Base-by-base conservation (phyloP, 2,888 invertebrate genomes). In the Cerceris ruficornis region DNA sequence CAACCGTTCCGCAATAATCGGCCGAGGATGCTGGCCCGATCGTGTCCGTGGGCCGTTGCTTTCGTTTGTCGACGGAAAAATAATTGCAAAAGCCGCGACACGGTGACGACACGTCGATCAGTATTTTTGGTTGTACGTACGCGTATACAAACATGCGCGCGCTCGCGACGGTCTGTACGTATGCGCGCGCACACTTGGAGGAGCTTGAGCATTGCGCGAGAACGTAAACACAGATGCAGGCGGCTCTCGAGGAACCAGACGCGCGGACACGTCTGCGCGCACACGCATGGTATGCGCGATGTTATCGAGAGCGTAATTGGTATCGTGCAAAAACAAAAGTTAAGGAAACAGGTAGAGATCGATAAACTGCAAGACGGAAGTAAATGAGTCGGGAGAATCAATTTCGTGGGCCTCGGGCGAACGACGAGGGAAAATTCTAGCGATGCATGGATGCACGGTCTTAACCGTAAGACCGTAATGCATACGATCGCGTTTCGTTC, bases 141-240 rank as follows among this genome's bases (percentile, higher is more conserved):
- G 15, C 42, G 46, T 28, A 28, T 28, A 57, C 54, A 54, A 59
- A 69, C 61, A 28, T n/a, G 46, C 42, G 46, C 59, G 55, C 54
- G 64, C 15, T 11, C 7, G 28, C 15, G 13, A 7, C 43, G 43
- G 7, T n/a, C n/a, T n/a, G n/a, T n/a, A n/a, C n/a, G n/a, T n/a
- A 28, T n/a, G 46, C 42, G 46, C 28, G 28, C 28, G 28, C 28
- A 28, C 28, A 28, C 28, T 28, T 28, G 2, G 28, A 28, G 28
- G 28, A 28, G 28, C 28, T 1, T 28, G 28, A 28, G 11, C 46
- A 46, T 11, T 17, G 62, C 62, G 62, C 41, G 69, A 54, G 64
- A 74, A 68, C 71, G 69, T 81, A 84, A 84, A 84, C 60, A 74
- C 71, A 74, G 74, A 69, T 60, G 69, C 67, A 74, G 49, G 43